Evolutionary conservation across 2,888 invertebrate genomes (phyloP), one percentile per base, ranked within the genome.

Genomic region (Lamellibrachia columna): DNA sequence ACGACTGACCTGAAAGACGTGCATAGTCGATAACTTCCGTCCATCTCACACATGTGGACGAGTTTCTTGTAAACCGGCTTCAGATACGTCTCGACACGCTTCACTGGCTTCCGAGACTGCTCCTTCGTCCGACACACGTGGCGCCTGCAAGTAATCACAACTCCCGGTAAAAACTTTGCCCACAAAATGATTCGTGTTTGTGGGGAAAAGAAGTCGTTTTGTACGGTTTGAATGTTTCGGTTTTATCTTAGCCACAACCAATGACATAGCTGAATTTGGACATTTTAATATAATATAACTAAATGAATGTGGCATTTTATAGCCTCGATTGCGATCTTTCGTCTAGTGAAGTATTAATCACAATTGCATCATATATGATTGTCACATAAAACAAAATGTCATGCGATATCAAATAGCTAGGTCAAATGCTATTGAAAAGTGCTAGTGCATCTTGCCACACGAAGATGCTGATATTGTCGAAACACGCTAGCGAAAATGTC

Each of bases 11-110:
- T 40, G 58, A 92, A 92, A 60, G 92, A 91, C 7, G 91, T 40
- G 91, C 92, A 92, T 58, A 92, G 91, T 11, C 92, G 90, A 52
- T 92, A 92, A 75, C 91, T 90, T 75, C 75, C 75, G 15, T 75
- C 75, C 75, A 75, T 75, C n/a, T 92, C 92, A 58, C 92, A 92
- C 92, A 92, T 92, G 91, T 91, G 92, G 55, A 91, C 91, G 28
- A 91, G 58, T 52, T 92, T 92, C 60, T 91, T 90, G 92, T 92
- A 92, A 15, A 92, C 91, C 22, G 92, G 92, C 22, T 92, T 92
- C 58, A 75, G 52, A 52, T 92, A 92, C n/a, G 91, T 92, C 58
- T 91, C 58, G 3, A 91, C n/a, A 4, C 60, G n/a, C 60, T 91
- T 90, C 90, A 92, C 92, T 9, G 90, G 90, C n/a, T 90, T 91